A percentile compares a stretch with the other conserved stretches of the same genome.
These are phyloP conservation scores for Silurus meridionalis DNA, from an alignment of 2,113 vertebrate genomes.

Conservation along the genomic window DNA sequence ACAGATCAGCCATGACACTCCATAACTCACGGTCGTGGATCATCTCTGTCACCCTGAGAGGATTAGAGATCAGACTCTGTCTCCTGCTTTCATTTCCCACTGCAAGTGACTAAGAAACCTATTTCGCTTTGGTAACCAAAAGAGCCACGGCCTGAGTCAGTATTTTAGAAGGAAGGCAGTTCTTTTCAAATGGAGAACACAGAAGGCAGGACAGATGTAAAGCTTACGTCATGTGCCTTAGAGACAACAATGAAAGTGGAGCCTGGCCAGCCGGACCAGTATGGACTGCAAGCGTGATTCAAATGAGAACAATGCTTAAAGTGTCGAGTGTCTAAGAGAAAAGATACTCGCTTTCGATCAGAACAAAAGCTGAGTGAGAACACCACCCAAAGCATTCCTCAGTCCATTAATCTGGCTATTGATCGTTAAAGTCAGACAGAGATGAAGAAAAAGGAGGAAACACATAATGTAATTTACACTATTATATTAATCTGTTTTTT, in stretches of 20 bases:
- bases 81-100: background rate
- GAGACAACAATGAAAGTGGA: conserved; percentile 7
- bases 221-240: background rate
- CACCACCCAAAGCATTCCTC: background rate
- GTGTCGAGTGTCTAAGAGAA: background rate
- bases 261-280: background rate
- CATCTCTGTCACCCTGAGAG: background rate
- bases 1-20: background rate
- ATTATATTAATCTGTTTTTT: background rate
- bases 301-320: background rate
- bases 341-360: background rate
- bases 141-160: background rate
- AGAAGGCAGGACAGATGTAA: background rate
- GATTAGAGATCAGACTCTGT: background rate
- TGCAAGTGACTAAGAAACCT: background rate
- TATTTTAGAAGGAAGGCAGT: background rate
- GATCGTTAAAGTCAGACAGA: background rate
- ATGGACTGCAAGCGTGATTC: background rate
- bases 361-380: conserved; percentile 4
- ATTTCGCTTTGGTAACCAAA: background rate
- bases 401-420: background rate
- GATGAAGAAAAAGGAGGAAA: background rate
- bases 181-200: background rate
- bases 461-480: background rate
- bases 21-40: background rate